A percentile compares a stretch with the other conserved stretches of the same genome.
Evolutionary conservation across 2,888 invertebrate genomes (phyloP).

Genomic region (Leptarthrus brevirostris): DNA sequence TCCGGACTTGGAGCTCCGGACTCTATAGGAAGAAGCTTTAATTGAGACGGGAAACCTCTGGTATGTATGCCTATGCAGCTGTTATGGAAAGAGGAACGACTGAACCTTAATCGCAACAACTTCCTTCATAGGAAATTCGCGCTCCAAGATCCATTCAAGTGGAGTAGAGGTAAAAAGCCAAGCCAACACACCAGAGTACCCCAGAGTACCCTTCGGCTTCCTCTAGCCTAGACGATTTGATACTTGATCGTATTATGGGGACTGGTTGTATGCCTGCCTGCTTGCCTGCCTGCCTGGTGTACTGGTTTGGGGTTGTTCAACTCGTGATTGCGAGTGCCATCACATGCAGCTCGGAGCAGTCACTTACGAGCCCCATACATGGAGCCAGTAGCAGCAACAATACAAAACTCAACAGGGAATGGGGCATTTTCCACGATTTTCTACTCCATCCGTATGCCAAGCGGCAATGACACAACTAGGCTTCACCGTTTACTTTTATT

Average conservation of each 20-base stretch:
- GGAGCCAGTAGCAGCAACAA: slow-evolving; percentile 30
- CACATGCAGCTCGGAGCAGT: slow-evolving; percentile 14
- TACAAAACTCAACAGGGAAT: slow-evolving; percentile 24
- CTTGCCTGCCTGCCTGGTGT: slow-evolving; percentile 48
- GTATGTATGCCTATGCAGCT: neutral
- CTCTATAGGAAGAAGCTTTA: slow-evolving; percentile 35
- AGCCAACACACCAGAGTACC: neutral
- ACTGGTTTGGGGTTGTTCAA: slow-evolving; percentile 54
- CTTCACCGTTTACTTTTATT: slow-evolving; percentile 11
- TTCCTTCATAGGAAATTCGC: slow-evolving; percentile 45
- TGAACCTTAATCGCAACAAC: slow-evolving; percentile 41
- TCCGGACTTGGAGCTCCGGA: neutral
- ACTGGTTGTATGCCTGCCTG: slow-evolving; percentile 47
- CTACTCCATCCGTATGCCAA: neutral
- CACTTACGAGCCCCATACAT: slow-evolving; percentile 38
- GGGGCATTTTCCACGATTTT: slow-evolving; percentile 43
- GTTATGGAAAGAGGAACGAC: slow-evolving; percentile 29
- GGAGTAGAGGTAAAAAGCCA: slow-evolving; percentile 11
- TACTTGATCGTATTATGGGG: slow-evolving; percentile 44
- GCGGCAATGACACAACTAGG: slow-evolving; percentile 8
- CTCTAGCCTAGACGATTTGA: slow-evolving; percentile 42
- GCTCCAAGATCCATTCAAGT: slow-evolving; percentile 36
- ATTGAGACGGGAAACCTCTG: slow-evolving; percentile 17
- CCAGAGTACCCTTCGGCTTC: slow-evolving; percentile 39
- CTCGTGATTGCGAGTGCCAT: slow-evolving; percentile 46